Percentiles rank a stretch among this genome's conserved stretches.
Conservation (phyloP, 2,888 invertebrate genomes). For the Acleris holmiana region DNA sequence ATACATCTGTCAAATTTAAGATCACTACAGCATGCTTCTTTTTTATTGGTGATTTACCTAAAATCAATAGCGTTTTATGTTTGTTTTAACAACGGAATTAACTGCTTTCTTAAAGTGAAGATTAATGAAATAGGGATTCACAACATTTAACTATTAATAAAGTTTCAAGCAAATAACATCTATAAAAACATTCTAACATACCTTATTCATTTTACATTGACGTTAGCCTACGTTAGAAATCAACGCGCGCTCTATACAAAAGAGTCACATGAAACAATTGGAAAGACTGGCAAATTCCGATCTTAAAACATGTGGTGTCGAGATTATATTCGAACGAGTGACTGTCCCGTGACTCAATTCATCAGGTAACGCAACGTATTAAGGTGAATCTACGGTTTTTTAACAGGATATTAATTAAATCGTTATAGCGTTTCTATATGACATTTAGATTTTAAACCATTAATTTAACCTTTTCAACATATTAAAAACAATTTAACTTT, state of each 20-base stretch:
- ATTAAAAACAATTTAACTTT: too few species aligned
- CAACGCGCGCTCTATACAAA: conserved; percentile 9
- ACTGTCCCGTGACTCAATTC: conserved; percentile 50
- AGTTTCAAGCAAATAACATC: conserved; percentile 35
- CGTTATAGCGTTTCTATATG: too few species aligned
- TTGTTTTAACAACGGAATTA: not conserved
- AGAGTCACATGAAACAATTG: conserved; percentile 21
- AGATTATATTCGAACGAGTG: conserved; percentile 47
- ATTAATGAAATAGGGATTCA: conserved; percentile 6
- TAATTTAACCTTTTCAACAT: too few species aligned
- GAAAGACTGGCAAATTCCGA: conserved; percentile 15
- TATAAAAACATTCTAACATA: conserved; percentile 25
- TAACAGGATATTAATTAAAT: too few species aligned
- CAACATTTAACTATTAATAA: conserved; percentile 24
- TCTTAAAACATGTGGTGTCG: conserved; percentile 5
- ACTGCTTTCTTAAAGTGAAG: conserved; percentile 5
- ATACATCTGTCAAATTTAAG: too few species aligned
- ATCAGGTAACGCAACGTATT: conserved; percentile 78
- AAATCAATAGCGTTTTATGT: not conserved
- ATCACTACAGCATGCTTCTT: not conserved
- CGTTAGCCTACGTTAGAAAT: conserved; percentile 12
- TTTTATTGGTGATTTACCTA: not conserved
- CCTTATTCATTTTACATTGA: conserved; percentile 20
- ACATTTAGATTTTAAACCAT: too few species aligned
- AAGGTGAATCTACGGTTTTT: conserved; percentile 19